phyloP scores from a whole-genome alignment of 2,797 vertebrate genomes.

The Triplophysa yarkandensis region DNA sequence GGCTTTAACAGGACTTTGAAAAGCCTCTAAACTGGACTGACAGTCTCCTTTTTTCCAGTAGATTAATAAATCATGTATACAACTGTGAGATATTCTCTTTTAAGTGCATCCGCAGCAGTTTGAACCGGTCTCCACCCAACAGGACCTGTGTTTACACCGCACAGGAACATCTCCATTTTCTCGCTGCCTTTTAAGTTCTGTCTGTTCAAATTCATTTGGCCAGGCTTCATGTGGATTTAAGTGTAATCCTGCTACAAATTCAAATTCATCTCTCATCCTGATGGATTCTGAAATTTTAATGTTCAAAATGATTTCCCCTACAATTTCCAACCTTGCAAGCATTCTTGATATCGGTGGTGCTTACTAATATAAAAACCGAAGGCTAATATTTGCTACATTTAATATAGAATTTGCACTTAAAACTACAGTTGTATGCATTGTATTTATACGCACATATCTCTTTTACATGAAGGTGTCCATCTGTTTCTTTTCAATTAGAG shows the following conservation, averaged over 20 bases:
- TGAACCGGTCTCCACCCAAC: constrained; percentile 33
- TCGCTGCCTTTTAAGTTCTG: constrained; percentile 23
- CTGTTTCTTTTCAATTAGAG: not conserved
- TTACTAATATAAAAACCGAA: not conserved
- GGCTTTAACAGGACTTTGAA: constrained; percentile 30
- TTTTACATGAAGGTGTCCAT: not conserved
- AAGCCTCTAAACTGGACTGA: constrained; percentile 24
- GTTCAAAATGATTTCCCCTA: not conserved
- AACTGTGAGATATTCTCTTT: constrained; percentile 68
- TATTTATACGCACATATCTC: not conserved
- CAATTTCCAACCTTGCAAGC: not conserved
- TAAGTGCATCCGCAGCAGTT: constrained; percentile 53
- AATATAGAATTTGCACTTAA: too few relatives aligned
- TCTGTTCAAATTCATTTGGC: constrained; percentile 24
- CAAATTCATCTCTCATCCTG: constrained; percentile 7
- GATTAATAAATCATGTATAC: constrained; percentile 65
- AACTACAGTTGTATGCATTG: not conserved
- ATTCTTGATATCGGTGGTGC: not conserved
- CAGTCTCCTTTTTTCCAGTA: constrained; percentile 53
- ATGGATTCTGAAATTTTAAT: constrained; percentile 8
- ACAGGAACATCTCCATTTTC: not conserved
- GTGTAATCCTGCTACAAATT: constrained; percentile 18
- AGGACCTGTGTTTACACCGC: constrained; percentile 21
- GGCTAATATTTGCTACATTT: not conserved
- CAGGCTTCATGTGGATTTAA: constrained; percentile 21